Conservation (phyloP, 2,797 vertebrate species). For the Coluber constrictor region DNA sequence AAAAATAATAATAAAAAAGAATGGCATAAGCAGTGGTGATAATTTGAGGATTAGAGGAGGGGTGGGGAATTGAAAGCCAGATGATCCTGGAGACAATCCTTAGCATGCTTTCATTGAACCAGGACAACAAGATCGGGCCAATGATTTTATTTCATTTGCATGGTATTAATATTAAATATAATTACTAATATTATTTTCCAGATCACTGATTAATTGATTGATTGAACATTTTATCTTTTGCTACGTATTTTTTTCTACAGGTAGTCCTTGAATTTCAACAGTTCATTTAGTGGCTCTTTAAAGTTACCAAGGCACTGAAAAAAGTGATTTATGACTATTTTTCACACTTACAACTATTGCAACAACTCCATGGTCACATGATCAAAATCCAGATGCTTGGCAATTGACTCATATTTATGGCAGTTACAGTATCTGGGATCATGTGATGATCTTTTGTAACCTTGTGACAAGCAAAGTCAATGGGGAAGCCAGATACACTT, state of each 20-base stretch:
- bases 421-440: too few species aligned
- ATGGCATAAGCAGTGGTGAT: neutral
- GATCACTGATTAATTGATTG: neutral
- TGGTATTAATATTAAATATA: neutral
- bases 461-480: too few species aligned
- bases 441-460: too few species aligned
- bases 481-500: too few species aligned
- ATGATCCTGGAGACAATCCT: neutral
- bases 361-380: too few species aligned
- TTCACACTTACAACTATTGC: too few species aligned
- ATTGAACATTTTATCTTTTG: neutral
- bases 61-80: neutral
- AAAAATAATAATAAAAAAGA: neutral
- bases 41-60: neutral
- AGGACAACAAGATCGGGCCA: neutral
- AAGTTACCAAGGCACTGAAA: too few species aligned
- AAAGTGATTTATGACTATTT: too few species aligned
- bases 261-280: too few species aligned
- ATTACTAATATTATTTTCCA: neutral
- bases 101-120: neutral
- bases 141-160: neutral
- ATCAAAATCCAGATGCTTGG: too few species aligned
- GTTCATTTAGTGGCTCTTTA: too few species aligned
- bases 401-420: too few species aligned
- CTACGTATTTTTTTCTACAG: neutral